Evolutionary conservation across 2,888 invertebrate species (phyloP), one percentile per base, ranked within the genome.

Genomic region (Dendrolimus pini): DNA sequence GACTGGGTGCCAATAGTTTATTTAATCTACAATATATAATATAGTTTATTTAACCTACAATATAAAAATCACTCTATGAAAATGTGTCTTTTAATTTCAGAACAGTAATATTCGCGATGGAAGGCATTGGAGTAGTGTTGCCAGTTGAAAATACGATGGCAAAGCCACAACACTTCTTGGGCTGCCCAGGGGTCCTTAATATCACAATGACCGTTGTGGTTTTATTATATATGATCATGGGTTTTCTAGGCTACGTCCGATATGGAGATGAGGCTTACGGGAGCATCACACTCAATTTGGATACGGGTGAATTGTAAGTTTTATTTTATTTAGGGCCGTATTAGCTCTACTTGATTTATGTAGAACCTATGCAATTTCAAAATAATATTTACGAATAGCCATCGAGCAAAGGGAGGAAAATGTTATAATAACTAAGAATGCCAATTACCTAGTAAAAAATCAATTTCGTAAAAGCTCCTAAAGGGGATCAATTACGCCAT

Each of bases 31-130:
- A 30, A 30, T 30, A 30, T 30, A 30, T 18, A 3, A 3, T 18
- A 18, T 18, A 18, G 18, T 18, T 18, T 18, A 30, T 30, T 30
- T 30, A 30, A 3, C 30, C 6, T 30, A 30, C 3, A 30, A 30
- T 30, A 30, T 30, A 30, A 6, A 30, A 30, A 30, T 30, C 3
- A 30, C 3, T 30, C 30, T 6, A 30, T 6, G 30, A 6, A 30
- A 30, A 30, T 30, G 54, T 55, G n/a, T 10, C 18, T 52, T 58
- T 71, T 72, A 59, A 67, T 84, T 90, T 64, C 80, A 93, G 98
- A 64, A 99, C 98, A 59, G 98, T 98, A 54, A 95, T 99, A 76
- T 99, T 98, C 78, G 97, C 99, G 12, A 98, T 99, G 94, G 99
- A 99, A 88, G 98, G 97, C 55, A 98, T 99, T 66, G 96, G 96